Evolutionary conservation across 2,797 vertebrate species (phyloP).

Genomic region (Lutjanus campechanus): DNA sequence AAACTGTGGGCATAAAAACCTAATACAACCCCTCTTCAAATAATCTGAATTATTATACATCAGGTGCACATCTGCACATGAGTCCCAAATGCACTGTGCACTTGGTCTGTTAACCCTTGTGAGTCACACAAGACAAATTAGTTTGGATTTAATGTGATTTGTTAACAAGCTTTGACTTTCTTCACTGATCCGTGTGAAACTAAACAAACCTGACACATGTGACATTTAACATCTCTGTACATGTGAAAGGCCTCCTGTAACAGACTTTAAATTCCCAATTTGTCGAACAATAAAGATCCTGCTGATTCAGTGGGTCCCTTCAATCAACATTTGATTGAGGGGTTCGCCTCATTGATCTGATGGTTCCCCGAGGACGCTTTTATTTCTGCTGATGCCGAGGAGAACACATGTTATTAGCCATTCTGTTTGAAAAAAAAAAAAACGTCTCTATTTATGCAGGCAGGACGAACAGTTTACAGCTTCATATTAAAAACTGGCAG

Average conservation of each 20-base stretch:
- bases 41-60: no score
- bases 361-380: slow-evolving; percentile 40
- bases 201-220: not conserved
- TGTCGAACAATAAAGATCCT: slow-evolving; percentile 36
- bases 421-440: slow-evolving; percentile 36
- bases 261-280: slow-evolving; percentile 29
- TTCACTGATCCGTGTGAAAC: not conserved
- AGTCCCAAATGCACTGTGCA: no score
- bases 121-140: not conserved
- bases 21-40: no score
- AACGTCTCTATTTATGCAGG: not conserved
- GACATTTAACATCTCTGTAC: not conserved
- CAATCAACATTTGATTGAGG: slow-evolving; percentile 69
- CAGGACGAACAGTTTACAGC: not conserved
- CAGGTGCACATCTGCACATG: no score
- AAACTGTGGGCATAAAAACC: no score
- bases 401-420: slow-evolving; percentile 24
- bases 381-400: slow-evolving; percentile 60
- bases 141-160: not conserved
- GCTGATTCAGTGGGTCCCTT: slow-evolving; percentile 60
- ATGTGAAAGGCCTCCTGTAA: not conserved
- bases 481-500: slow-evolving; percentile 5
- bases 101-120: not conserved
- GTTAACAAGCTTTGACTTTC: not conserved
- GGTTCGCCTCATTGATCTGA: slow-evolving; percentile 69